Percentiles rank a stretch among this genome's conserved stretches.
These are phyloP conservation scores for Azorinus chamasolen DNA, from an alignment of 2,888 invertebrate species.

Conservation along the genomic window DNA sequence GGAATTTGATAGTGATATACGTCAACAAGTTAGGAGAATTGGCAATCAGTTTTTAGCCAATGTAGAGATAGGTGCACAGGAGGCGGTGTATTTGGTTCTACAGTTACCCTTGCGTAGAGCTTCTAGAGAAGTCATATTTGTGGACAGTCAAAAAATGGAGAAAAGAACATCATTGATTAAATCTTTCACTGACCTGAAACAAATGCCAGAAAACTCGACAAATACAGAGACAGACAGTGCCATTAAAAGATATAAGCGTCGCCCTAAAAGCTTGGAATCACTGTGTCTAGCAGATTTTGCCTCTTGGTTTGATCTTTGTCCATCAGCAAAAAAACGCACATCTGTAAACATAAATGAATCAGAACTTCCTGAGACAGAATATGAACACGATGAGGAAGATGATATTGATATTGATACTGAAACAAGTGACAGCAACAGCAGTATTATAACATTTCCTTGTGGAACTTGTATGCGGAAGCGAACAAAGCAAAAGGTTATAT, in stretches of 20 bases:
- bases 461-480: too few species aligned
- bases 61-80: conserved; percentile 59
- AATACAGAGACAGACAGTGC: conserved; percentile 47
- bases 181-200: conserved; percentile 29
- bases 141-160: conserved; percentile 40
- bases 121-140: conserved; percentile 45
- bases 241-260: conserved; percentile 51
- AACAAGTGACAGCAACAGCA: not conserved
- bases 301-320: conserved; percentile 37
- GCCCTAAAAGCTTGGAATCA: conserved; percentile 39
- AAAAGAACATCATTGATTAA: conserved; percentile 55
- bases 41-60: conserved; percentile 57
- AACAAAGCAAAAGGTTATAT: too few species aligned
- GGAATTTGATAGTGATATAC: conserved; percentile 28
- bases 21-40: conserved; percentile 55
- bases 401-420: conserved; percentile 6
- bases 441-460: too few species aligned
- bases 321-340: not conserved
- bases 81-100: conserved; percentile 56
- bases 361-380: conserved; percentile 31
- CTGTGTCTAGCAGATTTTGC: conserved; percentile 55
- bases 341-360: not conserved
- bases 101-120: conserved; percentile 58
- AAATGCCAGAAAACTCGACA: conserved; percentile 40
- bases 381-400: conserved; percentile 21